Conservation (phyloP, 2,888 invertebrate genomes). For the Ashinkailepas kermadecensis region DNA sequence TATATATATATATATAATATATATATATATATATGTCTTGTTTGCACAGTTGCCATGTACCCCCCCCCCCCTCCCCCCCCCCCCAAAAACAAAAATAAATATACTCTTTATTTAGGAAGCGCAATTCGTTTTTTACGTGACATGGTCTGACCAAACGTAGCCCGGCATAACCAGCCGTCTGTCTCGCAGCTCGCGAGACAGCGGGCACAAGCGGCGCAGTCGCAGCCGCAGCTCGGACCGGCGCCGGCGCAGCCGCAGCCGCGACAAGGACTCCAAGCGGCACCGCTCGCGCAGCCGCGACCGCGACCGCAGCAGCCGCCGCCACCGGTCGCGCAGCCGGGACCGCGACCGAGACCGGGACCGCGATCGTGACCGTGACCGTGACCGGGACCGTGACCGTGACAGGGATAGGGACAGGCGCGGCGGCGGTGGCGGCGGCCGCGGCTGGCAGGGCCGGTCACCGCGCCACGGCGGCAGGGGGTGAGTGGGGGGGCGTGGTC, state of each 20-base stretch:
- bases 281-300: conserved; percentile 33
- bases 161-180: background rate
- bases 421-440: background rate
- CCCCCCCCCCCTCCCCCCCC: too few species aligned
- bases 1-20: too few species aligned
- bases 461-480: background rate
- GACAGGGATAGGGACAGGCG: background rate
- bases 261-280: conserved; percentile 35
- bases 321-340: conserved; percentile 37
- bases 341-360: conserved; percentile 30
- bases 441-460: background rate
- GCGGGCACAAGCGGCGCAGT: conserved; percentile 33
- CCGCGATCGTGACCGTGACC: background rate
- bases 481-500: conserved; percentile 20
- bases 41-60: too few species aligned
- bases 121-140: background rate
- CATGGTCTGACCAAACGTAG: background rate
- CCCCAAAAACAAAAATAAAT: too few species aligned
- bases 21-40: too few species aligned
- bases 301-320: conserved; percentile 34
- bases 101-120: background rate
- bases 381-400: background rate
- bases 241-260: conserved; percentile 40
- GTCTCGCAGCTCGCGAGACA: conserved; percentile 29
- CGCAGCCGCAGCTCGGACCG: conserved; percentile 35